Percentiles rank a stretch among this genome's conserved stretches.
phyloP scores from a whole-genome alignment of 53 echinoderm and acorn worm genomes.

The Temnopleurus reevesii region DNA sequence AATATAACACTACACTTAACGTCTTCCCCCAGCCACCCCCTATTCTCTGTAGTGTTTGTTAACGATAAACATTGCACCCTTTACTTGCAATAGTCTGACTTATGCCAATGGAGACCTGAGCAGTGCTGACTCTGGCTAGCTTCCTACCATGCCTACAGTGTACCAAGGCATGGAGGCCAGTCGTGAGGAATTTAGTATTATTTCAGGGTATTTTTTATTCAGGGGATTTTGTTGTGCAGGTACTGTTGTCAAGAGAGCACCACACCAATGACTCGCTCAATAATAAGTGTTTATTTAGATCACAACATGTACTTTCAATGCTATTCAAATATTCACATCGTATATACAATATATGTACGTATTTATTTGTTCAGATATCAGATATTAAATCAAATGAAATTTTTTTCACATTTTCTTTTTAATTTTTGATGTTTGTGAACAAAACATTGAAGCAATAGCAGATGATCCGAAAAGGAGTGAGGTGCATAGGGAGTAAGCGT shows the following conservation, averaged over 20 bases:
- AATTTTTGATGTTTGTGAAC: no score
- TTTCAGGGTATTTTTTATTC: neutral
- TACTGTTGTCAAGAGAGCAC: neutral
- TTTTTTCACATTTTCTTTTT: no score
- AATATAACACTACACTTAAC: conserved; percentile 31
- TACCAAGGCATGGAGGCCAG: no score
- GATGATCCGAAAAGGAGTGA: no score
- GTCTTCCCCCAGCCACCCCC: neutral
- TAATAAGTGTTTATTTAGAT: neutral
- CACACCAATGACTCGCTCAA: neutral
- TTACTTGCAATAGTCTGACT: neutral
- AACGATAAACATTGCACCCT: conserved; percentile 26
- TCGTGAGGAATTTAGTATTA: neutral
- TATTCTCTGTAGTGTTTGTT: neutral
- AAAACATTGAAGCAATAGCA: no score
- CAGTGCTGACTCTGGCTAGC: neutral
- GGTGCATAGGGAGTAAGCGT: no score
- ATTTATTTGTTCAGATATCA: no score
- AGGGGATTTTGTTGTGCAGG: neutral
- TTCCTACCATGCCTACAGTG: neutral
- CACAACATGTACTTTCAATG: no score
- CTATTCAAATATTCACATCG: no score
- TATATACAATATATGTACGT: no score
- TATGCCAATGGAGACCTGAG: neutral
- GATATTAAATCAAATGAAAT: no score